Conservation (phyloP, 2,888 invertebrate genomes). For the Sinelater perroti region DNA sequence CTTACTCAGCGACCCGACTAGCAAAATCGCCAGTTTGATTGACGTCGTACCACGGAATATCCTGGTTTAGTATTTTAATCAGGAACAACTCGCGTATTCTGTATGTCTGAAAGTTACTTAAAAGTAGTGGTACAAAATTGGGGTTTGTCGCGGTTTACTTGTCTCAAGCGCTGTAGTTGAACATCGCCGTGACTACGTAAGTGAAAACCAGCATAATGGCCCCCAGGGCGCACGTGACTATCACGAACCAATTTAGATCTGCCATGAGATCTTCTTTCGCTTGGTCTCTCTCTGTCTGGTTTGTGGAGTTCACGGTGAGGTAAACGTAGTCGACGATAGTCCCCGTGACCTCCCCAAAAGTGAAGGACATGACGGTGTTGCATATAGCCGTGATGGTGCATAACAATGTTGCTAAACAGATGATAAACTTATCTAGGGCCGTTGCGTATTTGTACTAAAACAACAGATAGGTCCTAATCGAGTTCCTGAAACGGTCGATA, state of each 20-base stretch:
- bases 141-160: slow-evolving; percentile 59
- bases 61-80: slow-evolving; percentile 74
- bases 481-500: too few relatives aligned
- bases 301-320: not conserved
- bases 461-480: too few relatives aligned
- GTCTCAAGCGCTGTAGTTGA: slow-evolving; percentile 78
- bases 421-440: slow-evolving; percentile 7
- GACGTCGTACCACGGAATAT: slow-evolving; percentile 77
- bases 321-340: slow-evolving; percentile 64
- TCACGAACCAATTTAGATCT: slow-evolving; percentile 62
- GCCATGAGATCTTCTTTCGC: slow-evolving; percentile 10
- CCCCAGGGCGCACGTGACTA: slow-evolving; percentile 71
- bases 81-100: slow-evolving; percentile 72
- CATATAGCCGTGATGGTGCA: slow-evolving; percentile 66
- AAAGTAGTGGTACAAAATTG: not conserved
- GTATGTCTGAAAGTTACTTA: slow-evolving; percentile 63
- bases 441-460: slow-evolving; percentile 25
- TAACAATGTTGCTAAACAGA: slow-evolving; percentile 12
- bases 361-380: slow-evolving; percentile 72
- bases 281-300: slow-evolving; percentile 1
- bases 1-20: slow-evolving; percentile 78
- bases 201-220: slow-evolving; percentile 67
- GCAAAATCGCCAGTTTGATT: slow-evolving; percentile 78
- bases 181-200: slow-evolving; percentile 71
- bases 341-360: slow-evolving; percentile 72